Percentiles rank a stretch among this genome's conserved stretches.
Conservation (phyloP, 2,113 vertebrate genomes). For the Phyllopteryx taeniolatus region DNA sequence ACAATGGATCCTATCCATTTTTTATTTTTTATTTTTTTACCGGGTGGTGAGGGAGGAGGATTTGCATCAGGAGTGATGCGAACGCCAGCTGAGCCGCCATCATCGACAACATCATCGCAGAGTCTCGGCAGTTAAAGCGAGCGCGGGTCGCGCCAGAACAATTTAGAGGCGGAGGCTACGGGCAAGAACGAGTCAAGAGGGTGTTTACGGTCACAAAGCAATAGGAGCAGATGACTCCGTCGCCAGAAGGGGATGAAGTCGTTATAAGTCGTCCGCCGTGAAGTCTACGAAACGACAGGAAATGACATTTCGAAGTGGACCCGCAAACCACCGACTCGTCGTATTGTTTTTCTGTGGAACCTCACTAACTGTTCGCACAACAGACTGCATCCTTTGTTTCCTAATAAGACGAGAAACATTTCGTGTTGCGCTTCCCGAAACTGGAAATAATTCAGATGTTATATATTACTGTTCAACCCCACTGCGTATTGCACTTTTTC, state of each 20-base stretch:
- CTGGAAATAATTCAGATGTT: too few relatives aligned
- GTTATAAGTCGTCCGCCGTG: not conserved
- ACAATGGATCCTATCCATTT: conserved; percentile 18
- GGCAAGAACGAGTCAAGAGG: conserved; percentile 22
- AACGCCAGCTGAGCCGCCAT: conserved; percentile 48
- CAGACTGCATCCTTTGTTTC: too few relatives aligned
- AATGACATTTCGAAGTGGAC: not conserved
- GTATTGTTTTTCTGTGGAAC: not conserved
- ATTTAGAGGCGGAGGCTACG: conserved; percentile 21
- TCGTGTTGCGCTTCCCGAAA: too few relatives aligned
- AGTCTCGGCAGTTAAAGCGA: conserved; percentile 27
- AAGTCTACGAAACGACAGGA: not conserved
- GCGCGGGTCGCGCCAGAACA: conserved; percentile 27
- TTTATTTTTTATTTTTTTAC: not conserved
- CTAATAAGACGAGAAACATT: too few relatives aligned
- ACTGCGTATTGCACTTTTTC: too few relatives aligned
- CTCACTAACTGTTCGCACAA: not conserved
- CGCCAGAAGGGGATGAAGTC: not conserved
- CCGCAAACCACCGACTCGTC: too few relatives aligned
- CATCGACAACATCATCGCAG: conserved; percentile 50
- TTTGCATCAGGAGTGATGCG: conserved; percentile 32
- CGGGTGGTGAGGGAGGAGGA: conserved; percentile 10
- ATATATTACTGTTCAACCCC: too few relatives aligned
- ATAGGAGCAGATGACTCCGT: not conserved
- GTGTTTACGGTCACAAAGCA: conserved; percentile 7